A percentile compares a stretch with the other conserved stretches of the same genome.
These are phyloP conservation scores for Sciurus carolinensis DNA, from an alignment of 2,797 vertebrate genomes.

Conservation along the genomic window DNA sequence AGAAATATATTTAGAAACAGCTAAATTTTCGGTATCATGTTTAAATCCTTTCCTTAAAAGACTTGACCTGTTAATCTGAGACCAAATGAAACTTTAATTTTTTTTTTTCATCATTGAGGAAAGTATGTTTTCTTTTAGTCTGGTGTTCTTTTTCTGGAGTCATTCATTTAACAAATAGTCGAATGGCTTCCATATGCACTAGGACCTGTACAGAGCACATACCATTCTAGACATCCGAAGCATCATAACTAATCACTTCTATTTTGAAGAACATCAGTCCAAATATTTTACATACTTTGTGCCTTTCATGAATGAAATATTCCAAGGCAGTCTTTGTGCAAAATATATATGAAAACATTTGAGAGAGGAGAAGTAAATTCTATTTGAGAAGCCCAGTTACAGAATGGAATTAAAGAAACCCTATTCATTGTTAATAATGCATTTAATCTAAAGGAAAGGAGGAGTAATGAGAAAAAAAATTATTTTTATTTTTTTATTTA, in stretches of 20 bases:
- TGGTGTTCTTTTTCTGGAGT: neutral
- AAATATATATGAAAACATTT: neutral
- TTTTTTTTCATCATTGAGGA: neutral
- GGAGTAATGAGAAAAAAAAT: neutral
- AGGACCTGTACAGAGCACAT: neutral
- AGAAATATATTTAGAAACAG: neutral
- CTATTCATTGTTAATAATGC: slow-evolving; percentile 2
- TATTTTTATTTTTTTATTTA: too few species aligned
- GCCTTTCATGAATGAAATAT: neutral
- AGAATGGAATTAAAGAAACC: slow-evolving; percentile 16
- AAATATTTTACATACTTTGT: slow-evolving; percentile 18
- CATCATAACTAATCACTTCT: slow-evolving; percentile 31
- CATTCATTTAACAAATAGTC: neutral
- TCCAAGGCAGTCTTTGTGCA: neutral
- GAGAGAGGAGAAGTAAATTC: neutral
- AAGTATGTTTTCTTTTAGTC: slow-evolving; percentile 14
- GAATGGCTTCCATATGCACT: neutral
- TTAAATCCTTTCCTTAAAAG: neutral
- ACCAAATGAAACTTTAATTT: neutral
- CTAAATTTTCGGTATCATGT: neutral
- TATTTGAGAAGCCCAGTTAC: slow-evolving; percentile 9
- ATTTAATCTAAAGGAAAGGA: neutral
- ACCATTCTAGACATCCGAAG: neutral
- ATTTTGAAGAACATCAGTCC: slow-evolving; percentile 19
- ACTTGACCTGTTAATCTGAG: neutral